Evolutionary conservation across 2,888 invertebrate species (phyloP).

Genomic region (Thereva unica): DNA sequence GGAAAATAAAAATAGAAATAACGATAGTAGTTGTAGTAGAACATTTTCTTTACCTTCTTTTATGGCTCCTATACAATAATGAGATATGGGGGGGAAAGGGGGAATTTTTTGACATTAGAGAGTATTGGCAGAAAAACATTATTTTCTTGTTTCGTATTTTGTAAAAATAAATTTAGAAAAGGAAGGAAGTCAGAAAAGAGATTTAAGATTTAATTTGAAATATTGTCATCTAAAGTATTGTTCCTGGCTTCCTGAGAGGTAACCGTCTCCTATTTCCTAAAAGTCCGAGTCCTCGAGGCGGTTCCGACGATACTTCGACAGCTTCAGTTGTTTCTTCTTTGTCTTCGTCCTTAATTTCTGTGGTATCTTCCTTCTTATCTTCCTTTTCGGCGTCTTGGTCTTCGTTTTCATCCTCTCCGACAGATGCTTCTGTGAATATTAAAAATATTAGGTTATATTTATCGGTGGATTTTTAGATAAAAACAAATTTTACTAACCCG

Average conservation of each 20-base stretch:
- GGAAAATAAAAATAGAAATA: too few relatives aligned
- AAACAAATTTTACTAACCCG: constrained; percentile 48
- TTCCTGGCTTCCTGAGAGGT: constrained; percentile 64
- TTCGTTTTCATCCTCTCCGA: constrained; percentile 45
- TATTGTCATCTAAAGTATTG: constrained; percentile 51
- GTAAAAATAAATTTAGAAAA: too few relatives aligned
- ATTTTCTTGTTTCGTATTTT: too few relatives aligned
- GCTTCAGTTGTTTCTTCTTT: constrained; percentile 59
- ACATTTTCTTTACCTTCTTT: too few relatives aligned
- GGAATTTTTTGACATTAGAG: too few relatives aligned
- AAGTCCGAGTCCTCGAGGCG: constrained; percentile 69
- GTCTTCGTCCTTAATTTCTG: constrained; percentile 54
- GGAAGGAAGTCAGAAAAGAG: too few relatives aligned
- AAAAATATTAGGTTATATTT: background rate
- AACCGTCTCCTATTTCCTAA: constrained; percentile 72
- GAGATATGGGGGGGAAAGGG: too few relatives aligned
- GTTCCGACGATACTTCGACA: constrained; percentile 61
- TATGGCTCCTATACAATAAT: too few relatives aligned
- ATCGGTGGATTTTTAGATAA: background rate
- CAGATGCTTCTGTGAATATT: constrained; percentile 41
- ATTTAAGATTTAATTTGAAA: too few relatives aligned
- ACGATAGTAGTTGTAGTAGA: too few relatives aligned
- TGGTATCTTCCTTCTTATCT: constrained; percentile 49
- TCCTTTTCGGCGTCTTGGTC: constrained; percentile 41
- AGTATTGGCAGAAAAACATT: too few relatives aligned